These are phyloP conservation scores for Microlaimidae sp. DNA, from an alignment of 2,888 invertebrate species.

Conservation along the genomic window DNA sequence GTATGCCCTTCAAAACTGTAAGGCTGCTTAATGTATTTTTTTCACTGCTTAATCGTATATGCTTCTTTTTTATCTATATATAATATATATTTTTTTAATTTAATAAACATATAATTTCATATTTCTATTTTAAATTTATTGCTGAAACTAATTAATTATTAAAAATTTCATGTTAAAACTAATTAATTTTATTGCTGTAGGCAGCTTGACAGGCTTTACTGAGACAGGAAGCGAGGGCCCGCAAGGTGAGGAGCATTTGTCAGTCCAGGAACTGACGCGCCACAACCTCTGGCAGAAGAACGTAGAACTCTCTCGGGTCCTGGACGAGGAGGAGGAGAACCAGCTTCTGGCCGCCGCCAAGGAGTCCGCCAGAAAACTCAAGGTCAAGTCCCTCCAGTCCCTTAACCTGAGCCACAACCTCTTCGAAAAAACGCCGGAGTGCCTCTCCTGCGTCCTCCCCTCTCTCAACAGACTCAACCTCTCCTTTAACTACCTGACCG, in stretches of 20 bases:
- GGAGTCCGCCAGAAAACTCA: neutral
- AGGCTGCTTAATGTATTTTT: no score
- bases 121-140: no score
- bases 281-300: slow-evolving; percentile 49
- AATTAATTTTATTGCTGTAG: no score
- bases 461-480: slow-evolving; percentile 69
- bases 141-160: no score
- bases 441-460: slow-evolving; percentile 73
- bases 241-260: slow-evolving; percentile 11
- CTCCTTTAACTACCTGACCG: slow-evolving; percentile 54
- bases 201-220: no score
- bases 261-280: slow-evolving; percentile 44
- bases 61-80: no score
- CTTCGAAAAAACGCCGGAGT: slow-evolving; percentile 66
- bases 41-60: no score
- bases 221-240: no score
- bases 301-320: slow-evolving; percentile 21
- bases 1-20: no score
- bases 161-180: no score
- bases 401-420: slow-evolving; percentile 78
- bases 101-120: no score
- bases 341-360: neutral
- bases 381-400: slow-evolving; percentile 44
- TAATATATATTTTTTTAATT: no score
- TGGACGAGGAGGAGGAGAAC: slow-evolving; percentile 19